Percentiles rank a stretch among this genome's conserved stretches.
These are phyloP conservation scores for Archilochus colubris DNA, from an alignment of 2,113 vertebrate genomes.

Conservation along the genomic window DNA sequence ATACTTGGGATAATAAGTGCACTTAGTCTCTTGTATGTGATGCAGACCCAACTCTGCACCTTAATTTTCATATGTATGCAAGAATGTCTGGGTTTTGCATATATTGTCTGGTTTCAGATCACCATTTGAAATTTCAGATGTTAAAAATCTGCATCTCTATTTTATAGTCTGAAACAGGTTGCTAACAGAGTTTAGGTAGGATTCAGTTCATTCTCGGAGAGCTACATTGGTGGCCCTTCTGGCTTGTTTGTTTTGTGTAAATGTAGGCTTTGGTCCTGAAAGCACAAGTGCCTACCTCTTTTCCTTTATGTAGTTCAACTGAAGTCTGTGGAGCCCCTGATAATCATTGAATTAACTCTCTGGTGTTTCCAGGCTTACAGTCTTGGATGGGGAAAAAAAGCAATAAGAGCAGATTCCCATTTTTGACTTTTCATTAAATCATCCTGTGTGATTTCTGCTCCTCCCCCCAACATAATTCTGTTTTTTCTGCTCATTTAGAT, in stretches of 20 bases:
- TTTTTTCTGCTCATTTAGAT: conserved; percentile 22
- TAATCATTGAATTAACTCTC: conserved; percentile 25
- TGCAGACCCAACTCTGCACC: background rate
- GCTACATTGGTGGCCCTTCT: conserved; percentile 1
- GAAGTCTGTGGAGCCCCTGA: background rate
- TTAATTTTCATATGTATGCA: background rate
- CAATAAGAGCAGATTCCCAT: background rate
- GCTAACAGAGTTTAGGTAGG: background rate
- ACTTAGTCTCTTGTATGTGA: background rate
- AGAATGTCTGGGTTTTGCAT: background rate
- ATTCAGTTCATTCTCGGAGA: background rate
- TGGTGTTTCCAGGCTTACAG: conserved; percentile 3
- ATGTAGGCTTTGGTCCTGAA: background rate
- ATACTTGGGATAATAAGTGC: background rate
- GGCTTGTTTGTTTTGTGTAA: conserved; percentile 8
- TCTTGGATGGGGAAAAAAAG: background rate
- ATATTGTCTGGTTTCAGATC: background rate
- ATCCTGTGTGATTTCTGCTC: conserved; percentile 26
- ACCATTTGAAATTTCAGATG: background rate
- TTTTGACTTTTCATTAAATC: conserved; percentile 35
- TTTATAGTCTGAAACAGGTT: background rate
- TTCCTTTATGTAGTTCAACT: fast-evolving
- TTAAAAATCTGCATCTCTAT: background rate
- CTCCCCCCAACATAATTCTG: background rate
- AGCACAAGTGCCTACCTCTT: background rate